Conservation (phyloP, 2,797 vertebrate species). For the Spinus pinus region DNA sequence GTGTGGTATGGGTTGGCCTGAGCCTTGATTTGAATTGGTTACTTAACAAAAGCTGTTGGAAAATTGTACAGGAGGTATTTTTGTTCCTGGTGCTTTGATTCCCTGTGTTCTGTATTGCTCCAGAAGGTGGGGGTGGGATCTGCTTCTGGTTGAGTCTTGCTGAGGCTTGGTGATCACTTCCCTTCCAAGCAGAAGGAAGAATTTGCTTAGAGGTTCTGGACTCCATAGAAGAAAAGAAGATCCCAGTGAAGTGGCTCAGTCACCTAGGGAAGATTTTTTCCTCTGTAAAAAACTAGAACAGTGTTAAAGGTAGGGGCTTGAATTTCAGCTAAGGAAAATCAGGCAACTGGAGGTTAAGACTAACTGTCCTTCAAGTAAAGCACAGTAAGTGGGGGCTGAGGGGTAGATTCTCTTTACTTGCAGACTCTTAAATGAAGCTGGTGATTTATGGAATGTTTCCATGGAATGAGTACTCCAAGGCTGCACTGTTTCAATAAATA, state of each 20-base stretch:
- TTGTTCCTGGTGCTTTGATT: fast-evolving
- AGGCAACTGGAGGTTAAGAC: background rate
- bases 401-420: background rate
- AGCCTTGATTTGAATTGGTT: background rate
- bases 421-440: background rate
- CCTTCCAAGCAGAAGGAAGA: background rate
- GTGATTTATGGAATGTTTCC: background rate
- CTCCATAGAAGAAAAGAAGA: background rate
- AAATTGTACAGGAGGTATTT: background rate
- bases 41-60: background rate
- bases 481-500: background rate
- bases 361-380: background rate
- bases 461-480: background rate
- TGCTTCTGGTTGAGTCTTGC: background rate
- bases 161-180: background rate
- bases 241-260: background rate
- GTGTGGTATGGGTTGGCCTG: fast-evolving
- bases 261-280: background rate
- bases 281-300: background rate
- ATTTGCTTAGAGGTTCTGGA: background rate
- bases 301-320: background rate
- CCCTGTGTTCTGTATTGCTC: background rate
- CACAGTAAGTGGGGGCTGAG: background rate
- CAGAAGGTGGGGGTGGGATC: background rate
- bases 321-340: background rate